These are phyloP conservation scores for Enteromius radiatus DNA, from an alignment of 2,797 vertebrate species.

Conservation along the genomic window DNA sequence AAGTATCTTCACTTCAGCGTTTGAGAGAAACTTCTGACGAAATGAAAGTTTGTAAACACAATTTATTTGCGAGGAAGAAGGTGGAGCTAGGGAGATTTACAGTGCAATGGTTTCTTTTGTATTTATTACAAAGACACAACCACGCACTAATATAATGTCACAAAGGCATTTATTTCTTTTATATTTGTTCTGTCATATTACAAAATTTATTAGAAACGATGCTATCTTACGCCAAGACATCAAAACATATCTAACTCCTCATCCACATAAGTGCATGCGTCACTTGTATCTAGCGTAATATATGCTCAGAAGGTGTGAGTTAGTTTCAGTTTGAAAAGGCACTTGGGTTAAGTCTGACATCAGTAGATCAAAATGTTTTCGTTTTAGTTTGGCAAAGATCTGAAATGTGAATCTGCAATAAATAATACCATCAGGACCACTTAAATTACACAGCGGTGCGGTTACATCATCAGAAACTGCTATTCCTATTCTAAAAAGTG, in stretches of 20 bases:
- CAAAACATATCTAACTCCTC: neutral
- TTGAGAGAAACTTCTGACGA: slow-evolving; percentile 9
- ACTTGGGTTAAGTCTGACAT: neutral
- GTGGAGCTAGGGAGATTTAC: slow-evolving; percentile 22
- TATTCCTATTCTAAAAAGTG: neutral
- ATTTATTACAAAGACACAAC: neutral
- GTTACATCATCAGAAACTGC: neutral
- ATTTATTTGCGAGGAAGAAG: slow-evolving; percentile 45
- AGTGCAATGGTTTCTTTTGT: neutral
- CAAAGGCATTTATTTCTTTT: neutral
- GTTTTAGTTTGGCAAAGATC: neutral
- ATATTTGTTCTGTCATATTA: neutral
- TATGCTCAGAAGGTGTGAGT: neutral
- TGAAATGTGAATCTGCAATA: neutral
- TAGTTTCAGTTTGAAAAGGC: neutral
- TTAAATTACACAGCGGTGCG: too few relatives aligned
- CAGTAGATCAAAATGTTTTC: neutral
- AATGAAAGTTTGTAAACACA: slow-evolving; percentile 36
- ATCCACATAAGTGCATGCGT: neutral
- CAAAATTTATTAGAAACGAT: too few relatives aligned
- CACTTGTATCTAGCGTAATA: slow-evolving; percentile 36
- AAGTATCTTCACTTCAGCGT: neutral
- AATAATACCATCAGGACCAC: neutral
- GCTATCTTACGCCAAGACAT: neutral
- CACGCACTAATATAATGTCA: neutral